Percentiles rank a stretch among this genome's conserved stretches.
Evolutionary conservation across 2,888 invertebrate genomes (phyloP).

Genomic region (Disparrhopalites patrizii): DNA sequence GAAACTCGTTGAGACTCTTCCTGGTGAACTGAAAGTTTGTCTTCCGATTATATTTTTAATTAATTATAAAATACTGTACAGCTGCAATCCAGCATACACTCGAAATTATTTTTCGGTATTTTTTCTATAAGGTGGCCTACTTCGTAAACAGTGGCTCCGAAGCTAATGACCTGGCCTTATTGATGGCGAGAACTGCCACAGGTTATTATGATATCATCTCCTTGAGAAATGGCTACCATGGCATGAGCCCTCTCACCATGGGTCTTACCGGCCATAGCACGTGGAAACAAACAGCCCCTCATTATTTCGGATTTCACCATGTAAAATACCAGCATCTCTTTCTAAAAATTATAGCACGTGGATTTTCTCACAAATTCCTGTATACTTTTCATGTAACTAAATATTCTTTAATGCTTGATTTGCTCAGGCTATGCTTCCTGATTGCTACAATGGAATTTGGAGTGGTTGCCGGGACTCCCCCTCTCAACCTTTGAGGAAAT

Average conservation of each 20-base stretch:
- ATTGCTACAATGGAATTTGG: slow-evolving; percentile 86
- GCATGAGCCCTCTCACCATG: slow-evolving; percentile 78
- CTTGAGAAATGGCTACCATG: slow-evolving; percentile 86
- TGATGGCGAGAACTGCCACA: slow-evolving; percentile 81
- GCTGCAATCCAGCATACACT: too few species aligned
- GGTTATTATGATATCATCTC: slow-evolving; percentile 79
- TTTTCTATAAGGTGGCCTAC: slow-evolving; percentile 67
- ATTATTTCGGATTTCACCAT: slow-evolving; percentile 71
- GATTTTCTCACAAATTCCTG: too few species aligned
- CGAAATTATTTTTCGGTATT: slow-evolving; percentile 1
- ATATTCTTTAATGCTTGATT: slow-evolving; percentile 23
- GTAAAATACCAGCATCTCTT: slow-evolving; percentile 58
- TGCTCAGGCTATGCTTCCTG: slow-evolving; percentile 76
- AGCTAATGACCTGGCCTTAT: slow-evolving; percentile 89
- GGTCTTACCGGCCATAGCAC: slow-evolving; percentile 73
- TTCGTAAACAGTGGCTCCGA: slow-evolving; percentile 96
- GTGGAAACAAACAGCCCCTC: slow-evolving; percentile 72
- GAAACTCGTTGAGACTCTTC: slow-evolving; percentile 73
- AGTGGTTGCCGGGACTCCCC: slow-evolving; percentile 92
- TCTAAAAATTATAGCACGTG: too few species aligned
- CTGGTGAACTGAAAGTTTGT: slow-evolving; percentile 71
- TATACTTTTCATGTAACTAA: neutral
- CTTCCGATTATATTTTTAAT: neutral
- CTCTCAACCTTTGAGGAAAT: slow-evolving; percentile 65
- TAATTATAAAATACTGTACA: neutral